phyloP scores from a whole-genome alignment of 2,113 vertebrate species.

The Vulpes ferrilata region DNA sequence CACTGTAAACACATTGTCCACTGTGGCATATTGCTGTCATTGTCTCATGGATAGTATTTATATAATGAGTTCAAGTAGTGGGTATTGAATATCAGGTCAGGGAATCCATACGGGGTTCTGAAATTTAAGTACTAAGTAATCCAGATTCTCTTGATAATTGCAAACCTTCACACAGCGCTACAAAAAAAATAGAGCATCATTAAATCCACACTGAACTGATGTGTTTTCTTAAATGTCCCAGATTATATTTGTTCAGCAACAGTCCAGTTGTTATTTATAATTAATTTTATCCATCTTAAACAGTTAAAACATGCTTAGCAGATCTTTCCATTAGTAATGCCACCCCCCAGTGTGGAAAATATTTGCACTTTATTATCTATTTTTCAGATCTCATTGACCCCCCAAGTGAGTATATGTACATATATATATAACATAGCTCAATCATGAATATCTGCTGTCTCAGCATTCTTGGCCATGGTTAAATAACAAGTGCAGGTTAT shows the following conservation, averaged over 20 bases:
- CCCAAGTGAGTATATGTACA: not conserved
- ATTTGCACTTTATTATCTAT: not conserved
- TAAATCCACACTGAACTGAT: not conserved
- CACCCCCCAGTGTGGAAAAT: not conserved
- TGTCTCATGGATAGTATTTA: not conserved
- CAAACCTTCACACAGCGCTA: not conserved
- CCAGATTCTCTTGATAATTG: not conserved
- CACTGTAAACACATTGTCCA: not conserved
- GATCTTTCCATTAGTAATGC: not conserved
- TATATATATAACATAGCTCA: not conserved
- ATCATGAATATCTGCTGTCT: not conserved
- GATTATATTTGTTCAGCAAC: not conserved
- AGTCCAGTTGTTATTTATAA: not conserved
- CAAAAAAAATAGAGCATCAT: not conserved
- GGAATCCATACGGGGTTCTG: not conserved
- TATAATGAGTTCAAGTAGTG: not conserved
- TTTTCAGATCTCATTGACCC: not conserved
- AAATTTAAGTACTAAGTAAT: not conserved
- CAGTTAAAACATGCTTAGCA: not conserved
- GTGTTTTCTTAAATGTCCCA: not conserved
- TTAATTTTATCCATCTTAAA: not conserved
- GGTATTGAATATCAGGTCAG: not conserved
- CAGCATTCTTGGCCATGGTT: not conserved
- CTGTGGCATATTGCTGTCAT: not conserved
- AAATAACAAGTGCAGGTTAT: not conserved